phyloP scores from a whole-genome alignment of 1,140 invertebrate genomes.

The Cherax destructor region DNA sequence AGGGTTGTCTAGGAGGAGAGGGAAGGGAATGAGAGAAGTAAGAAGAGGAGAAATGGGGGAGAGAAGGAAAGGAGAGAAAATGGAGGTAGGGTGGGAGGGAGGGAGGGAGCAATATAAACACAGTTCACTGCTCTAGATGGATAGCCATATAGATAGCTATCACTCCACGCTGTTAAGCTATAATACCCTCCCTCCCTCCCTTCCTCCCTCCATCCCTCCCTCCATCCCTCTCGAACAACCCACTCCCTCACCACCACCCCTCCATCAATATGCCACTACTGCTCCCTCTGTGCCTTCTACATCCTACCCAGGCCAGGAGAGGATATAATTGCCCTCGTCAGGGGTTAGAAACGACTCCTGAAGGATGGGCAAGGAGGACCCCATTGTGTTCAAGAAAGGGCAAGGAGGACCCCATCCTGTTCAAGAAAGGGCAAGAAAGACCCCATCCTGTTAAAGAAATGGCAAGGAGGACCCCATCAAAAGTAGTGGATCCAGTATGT shows the following conservation, averaged over 20 bases:
- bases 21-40: neutral
- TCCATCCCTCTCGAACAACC: too few relatives aligned
- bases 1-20: neutral
- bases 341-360: too few relatives aligned
- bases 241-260: too few relatives aligned
- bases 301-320: neutral
- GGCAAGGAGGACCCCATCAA: too few relatives aligned
- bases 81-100: neutral
- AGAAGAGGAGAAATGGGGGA: neutral
- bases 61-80: neutral
- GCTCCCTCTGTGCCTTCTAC: neutral
- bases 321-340: too few relatives aligned
- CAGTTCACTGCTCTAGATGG: neutral
- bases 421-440: too few relatives aligned
- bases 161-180: neutral
- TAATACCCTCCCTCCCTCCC: neutral
- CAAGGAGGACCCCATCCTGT: too few relatives aligned
- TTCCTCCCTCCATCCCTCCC: too few relatives aligned
- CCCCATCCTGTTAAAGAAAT: too few relatives aligned
- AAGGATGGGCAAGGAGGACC: too few relatives aligned
- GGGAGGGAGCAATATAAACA: neutral
- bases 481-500: too few relatives aligned
- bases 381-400: too few relatives aligned
- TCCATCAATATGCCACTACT: neutral
- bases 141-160: slow-evolving; percentile 6